Conservation (phyloP, 2,888 invertebrate genomes). For the Archips crataeganus region DNA sequence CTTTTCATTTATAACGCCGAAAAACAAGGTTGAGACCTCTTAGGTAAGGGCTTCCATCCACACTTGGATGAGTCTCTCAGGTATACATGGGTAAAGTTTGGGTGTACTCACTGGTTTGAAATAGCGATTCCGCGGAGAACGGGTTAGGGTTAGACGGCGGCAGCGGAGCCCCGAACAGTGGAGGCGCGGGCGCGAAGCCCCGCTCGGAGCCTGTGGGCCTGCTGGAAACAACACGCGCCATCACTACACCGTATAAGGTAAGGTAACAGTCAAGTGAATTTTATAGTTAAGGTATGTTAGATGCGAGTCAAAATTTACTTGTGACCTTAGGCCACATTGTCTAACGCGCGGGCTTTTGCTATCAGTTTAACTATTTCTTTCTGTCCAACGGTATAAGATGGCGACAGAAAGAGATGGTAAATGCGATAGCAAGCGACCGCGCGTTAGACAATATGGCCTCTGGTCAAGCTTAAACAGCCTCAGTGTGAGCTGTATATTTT, state of each 20-base stretch:
- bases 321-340: not conserved
- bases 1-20: too few species aligned
- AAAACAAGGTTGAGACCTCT: too few species aligned
- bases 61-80: too few species aligned
- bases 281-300: not conserved
- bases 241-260: slow-evolving; percentile 9
- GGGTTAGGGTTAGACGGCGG: slow-evolving; percentile 91
- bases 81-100: too few species aligned
- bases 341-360: too few species aligned
- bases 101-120: slow-evolving; percentile 91
- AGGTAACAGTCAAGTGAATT: not conserved
- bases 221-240: slow-evolving; percentile 57
- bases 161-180: slow-evolving; percentile 89
- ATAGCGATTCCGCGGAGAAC: slow-evolving; percentile 95
- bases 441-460: too few species aligned
- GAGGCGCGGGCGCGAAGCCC: slow-evolving; percentile 87
- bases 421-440: too few species aligned
- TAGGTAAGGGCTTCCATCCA: too few species aligned
- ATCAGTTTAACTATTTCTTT: too few species aligned
- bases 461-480: not conserved
- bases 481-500: not conserved
- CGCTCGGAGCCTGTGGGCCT: slow-evolving; percentile 82
- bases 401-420: too few species aligned
- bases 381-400: too few species aligned
- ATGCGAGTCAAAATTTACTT: not conserved